These are phyloP conservation scores for Butastur rufipennis DNA, from an alignment of 2,113 vertebrate genomes.

Conservation along the genomic window DNA sequence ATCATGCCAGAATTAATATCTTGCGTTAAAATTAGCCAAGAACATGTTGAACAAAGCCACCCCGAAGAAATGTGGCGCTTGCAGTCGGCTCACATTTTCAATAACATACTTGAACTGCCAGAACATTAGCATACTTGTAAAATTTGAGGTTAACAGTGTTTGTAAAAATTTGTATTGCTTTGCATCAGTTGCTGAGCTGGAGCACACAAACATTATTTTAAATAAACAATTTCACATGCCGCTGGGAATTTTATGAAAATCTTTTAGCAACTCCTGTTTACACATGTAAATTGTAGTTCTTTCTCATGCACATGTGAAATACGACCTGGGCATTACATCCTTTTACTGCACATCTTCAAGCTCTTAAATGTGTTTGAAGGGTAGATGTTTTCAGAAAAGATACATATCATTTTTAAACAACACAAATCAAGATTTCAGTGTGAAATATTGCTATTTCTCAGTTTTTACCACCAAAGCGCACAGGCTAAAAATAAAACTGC, in stretches of 20 bases:
- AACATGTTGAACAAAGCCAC: not conserved
- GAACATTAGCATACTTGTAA: not conserved
- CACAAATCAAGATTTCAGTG: not conserved
- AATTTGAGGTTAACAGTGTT: conserved; percentile 5
- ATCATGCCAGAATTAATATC: not conserved
- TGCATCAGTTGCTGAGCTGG: not conserved
- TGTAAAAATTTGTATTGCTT: not conserved
- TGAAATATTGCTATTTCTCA: not conserved
- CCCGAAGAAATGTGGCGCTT: not conserved
- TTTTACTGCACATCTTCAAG: not conserved
- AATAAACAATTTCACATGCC: not conserved
- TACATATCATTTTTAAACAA: not conserved
- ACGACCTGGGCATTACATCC: not conserved
- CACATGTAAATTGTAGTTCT: not conserved
- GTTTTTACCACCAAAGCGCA: not conserved
- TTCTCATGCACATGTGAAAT: not conserved
- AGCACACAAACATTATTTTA: not conserved
- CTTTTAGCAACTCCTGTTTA: not conserved
- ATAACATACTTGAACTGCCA: not conserved
- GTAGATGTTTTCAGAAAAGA: not conserved
- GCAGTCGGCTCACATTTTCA: not conserved
- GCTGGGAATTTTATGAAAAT: not conserved
- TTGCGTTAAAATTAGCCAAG: not conserved
- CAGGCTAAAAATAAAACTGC: conserved; percentile 21
- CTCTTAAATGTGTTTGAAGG: not conserved